These are phyloP conservation scores for Haliclona indistincta DNA, from an alignment of 37 sponge, comb jelly and placozoan species.

Conservation along the genomic window DNA sequence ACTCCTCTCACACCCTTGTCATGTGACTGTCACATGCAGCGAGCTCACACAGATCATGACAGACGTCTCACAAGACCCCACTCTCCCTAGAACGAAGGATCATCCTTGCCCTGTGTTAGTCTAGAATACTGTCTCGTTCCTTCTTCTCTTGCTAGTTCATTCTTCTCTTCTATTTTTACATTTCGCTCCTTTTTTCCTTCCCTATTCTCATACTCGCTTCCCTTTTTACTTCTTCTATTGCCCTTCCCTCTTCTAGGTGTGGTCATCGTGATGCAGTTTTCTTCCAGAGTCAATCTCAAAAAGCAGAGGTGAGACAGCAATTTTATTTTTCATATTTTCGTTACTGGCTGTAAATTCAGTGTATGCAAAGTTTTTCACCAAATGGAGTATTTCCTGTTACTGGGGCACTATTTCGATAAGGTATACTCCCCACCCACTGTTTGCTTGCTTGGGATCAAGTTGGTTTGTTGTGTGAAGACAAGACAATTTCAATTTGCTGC, in stretches of 20 bases:
- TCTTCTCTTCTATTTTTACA: too few species aligned
- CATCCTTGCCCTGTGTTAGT: constrained; percentile 91
- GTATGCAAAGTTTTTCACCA: background rate
- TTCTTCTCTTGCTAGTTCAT: too few species aligned
- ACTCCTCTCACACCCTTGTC: background rate
- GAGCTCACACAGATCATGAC: constrained; percentile 97
- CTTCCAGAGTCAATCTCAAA: constrained; percentile 93
- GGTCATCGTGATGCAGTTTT: constrained; percentile 91
- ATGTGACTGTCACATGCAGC: constrained; percentile 29
- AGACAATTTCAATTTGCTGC: too few species aligned
- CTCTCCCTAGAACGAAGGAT: constrained; percentile 94
- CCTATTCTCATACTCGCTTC: too few species aligned
- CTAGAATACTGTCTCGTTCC: background rate
- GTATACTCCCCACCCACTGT: too few species aligned
- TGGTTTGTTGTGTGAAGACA: too few species aligned
- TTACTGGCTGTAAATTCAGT: background rate
- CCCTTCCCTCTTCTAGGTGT: constrained; percentile 76
- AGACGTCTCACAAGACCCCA: constrained; percentile 97
- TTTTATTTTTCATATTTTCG: background rate
- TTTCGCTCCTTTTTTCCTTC: too few species aligned
- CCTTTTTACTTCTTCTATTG: too few species aligned
- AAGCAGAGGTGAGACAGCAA: constrained; percentile 69
- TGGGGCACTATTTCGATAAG: too few species aligned
- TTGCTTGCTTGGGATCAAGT: too few species aligned
- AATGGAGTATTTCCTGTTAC: background rate